Conservation (phyloP, 1,140 invertebrate genomes). For the Microplitis demolitor region DNA sequence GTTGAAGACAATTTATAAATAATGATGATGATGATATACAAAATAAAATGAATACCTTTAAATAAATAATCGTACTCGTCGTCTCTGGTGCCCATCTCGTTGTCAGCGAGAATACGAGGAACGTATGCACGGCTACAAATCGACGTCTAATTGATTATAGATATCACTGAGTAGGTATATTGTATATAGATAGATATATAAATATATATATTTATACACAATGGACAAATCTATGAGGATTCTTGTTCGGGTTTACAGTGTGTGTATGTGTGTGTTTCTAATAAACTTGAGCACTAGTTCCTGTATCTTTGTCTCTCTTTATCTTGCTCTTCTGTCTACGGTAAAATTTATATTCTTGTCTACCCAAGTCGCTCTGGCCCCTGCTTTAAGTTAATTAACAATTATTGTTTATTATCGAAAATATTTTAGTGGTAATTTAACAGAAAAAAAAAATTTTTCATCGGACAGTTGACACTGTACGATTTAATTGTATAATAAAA, state of each 20-base stretch:
- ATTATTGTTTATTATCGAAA: too few species aligned
- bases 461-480: too few species aligned
- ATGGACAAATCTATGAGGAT: conserved; percentile 25
- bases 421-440: too few species aligned
- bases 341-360: not conserved
- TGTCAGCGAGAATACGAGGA: conserved; percentile 37
- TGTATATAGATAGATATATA: too few species aligned
- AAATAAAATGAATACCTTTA: conserved; percentile 79
- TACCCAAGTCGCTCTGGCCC: not conserved
- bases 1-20: not conserved
- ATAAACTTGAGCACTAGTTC: conserved; percentile 6
- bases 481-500: not conserved
- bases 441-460: too few species aligned
- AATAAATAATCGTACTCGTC: conserved; percentile 99
- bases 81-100: conserved; percentile 92
- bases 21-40: not conserved
- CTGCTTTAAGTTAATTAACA: not conserved
- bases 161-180: too few species aligned
- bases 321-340: conserved; percentile 7
- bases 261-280: not conserved
- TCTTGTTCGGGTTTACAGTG: not conserved
- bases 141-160: conserved; percentile 17
- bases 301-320: conserved; percentile 4
- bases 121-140: not conserved
- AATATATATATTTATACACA: conserved; percentile 39